These are phyloP conservation scores for Pongo pygmaeus DNA, from an alignment of 2,113 vertebrate species.

Conservation along the genomic window DNA sequence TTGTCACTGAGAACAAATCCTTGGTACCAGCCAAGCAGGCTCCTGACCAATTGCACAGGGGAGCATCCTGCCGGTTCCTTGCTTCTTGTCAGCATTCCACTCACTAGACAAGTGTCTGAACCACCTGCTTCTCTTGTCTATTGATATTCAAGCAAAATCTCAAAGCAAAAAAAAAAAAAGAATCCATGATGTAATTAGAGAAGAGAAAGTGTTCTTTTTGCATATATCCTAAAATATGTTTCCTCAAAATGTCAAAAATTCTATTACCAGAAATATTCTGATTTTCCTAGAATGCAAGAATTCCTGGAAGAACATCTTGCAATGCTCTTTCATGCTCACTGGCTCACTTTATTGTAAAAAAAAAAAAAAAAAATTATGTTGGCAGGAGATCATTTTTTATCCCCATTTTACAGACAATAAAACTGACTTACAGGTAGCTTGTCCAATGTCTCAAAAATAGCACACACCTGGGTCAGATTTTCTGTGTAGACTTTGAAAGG, in stretches of 20 bases:
- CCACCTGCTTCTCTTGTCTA: fast-evolving
- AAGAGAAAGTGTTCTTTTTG: neutral
- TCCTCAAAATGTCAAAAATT: neutral
- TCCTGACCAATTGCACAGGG: neutral
- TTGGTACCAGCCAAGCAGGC: neutral
- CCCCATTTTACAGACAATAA: neutral
- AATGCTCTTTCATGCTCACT: neutral
- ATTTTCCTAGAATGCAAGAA: neutral
- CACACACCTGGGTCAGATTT: neutral
- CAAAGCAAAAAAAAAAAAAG: too few species aligned
- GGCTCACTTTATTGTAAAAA: neutral
- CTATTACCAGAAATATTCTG: neutral
- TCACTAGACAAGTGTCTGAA: neutral
- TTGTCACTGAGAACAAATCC: neutral
- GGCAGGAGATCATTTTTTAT: neutral
- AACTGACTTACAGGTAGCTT: neutral
- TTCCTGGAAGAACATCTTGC: neutral
- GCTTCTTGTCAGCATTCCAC: neutral
- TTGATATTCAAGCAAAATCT: neutral
- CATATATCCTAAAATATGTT: neutral
- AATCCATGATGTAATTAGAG: neutral
- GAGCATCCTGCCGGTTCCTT: neutral
- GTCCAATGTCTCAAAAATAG: neutral
- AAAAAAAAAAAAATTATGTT: neutral
- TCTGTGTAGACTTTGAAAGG: neutral